Base-by-base conservation (phyloP, 2,888 invertebrate species). In the Eumerus sabulonum region DNA sequence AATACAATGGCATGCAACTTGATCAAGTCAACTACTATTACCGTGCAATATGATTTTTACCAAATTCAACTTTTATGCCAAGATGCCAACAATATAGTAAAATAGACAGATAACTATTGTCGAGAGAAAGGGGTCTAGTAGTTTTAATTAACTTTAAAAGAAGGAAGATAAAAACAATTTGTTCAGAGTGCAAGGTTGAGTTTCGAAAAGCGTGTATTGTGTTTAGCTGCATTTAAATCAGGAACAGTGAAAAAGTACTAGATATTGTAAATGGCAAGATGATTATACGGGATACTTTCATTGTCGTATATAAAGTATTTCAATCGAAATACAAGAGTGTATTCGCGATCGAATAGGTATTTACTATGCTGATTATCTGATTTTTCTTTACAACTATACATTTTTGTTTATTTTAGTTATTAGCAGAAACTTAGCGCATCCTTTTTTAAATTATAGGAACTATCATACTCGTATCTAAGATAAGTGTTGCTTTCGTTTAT, bases 341-440 rank as follows among this genome's bases (percentile, higher is more conserved):
- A 50, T 35, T 67, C 56, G 56, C 40, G 60, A 62, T 62, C 27
- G 9, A 47, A 59, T 66, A 56, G 50, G 40, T 47, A 35, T 47
- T 18, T 17, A 7, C 27, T 27, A 4, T 4, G 7, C 27, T 27
- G 27, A 27, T 27, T 27, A 4, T 2, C 7, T 7, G 27, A 27
- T 27, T 27, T 27, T 27, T 44, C 27, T 40, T 44, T 50, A 51
- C 16, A 18, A 35, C 36, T 50, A 13, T 27, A 27, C 2, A 27
- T 4, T 40, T 62, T 63, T 57, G 48, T 66, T 18, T n/a, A n/a
- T n/a, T 44, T 44, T 9, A 35, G 38, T 68, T 79, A 79, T 79
- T 79, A 79, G 74, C 74, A 79, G 74, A 79, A 79, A 79, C 79
- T 79, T 79, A 79, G 74, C 74, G 79, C 74, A 74, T 74, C 79